Evolutionary conservation across 1,140 invertebrate species (phyloP).

Genomic region (Drosophila ficusphila): DNA sequence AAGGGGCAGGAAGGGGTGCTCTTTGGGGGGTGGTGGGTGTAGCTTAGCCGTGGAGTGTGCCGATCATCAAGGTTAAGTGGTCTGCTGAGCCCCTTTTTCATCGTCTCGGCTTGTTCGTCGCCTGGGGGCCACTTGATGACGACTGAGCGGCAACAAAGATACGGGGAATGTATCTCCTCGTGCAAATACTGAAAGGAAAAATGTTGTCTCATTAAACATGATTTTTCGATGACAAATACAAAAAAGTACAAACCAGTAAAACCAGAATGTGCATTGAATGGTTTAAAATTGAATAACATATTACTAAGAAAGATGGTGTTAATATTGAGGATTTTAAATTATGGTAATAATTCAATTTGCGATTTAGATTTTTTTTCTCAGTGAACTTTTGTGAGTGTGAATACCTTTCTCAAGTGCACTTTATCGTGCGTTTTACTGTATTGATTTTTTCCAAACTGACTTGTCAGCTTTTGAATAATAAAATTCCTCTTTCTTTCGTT

Average conservation of each 20-base stretch:
- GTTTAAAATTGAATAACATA: too few species aligned
- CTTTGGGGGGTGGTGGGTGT: conserved; percentile 4
- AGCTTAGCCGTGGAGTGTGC: conserved; percentile 31
- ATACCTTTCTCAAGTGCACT: conserved; percentile 50
- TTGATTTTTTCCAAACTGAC: conserved; percentile 25
- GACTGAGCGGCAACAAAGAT: conserved; percentile 30
- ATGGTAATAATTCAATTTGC: too few species aligned
- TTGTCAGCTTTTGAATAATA: conserved; percentile 38
- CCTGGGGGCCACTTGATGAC: conserved; percentile 46
- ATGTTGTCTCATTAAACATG: not conserved
- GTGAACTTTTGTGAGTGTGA: conserved; percentile 19
- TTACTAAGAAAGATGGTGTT: too few species aligned
- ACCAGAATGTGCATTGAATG: too few species aligned
- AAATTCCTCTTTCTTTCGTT: conserved; percentile 37
- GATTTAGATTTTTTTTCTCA: too few species aligned
- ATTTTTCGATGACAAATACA: not conserved
- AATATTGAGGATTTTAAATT: too few species aligned
- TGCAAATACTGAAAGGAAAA: not conserved
- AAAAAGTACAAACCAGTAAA: too few species aligned
- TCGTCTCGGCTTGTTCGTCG: conserved; percentile 37
- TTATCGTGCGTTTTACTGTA: conserved; percentile 37
- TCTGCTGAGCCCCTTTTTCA: conserved; percentile 38
- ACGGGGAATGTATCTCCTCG: conserved; percentile 8
- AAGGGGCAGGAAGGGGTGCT: not conserved
- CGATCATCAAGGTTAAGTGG: conserved; percentile 72